These are phyloP conservation scores for Spongia lamella DNA, from an alignment of 37 sponge, comb jelly and placozoan species.

Conservation along the genomic window DNA sequence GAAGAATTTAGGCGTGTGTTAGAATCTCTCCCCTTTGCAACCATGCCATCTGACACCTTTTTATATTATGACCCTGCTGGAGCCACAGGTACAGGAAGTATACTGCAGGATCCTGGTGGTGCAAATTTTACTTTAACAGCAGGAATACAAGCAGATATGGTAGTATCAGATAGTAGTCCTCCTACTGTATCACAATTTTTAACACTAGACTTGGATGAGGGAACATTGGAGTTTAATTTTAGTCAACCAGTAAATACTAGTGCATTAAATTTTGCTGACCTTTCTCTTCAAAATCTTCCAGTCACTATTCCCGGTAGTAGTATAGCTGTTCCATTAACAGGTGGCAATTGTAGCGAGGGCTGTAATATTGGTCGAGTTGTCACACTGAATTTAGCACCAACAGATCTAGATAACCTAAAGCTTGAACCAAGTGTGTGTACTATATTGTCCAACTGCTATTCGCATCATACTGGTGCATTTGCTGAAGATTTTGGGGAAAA, in stretches of 20 bases:
- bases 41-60: constrained; percentile 43
- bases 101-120: no score
- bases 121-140: no score
- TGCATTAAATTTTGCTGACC: constrained; percentile 53
- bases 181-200: constrained; percentile 55
- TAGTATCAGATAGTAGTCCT: constrained; percentile 13
- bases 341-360: constrained; percentile 39
- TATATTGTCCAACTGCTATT: constrained; percentile 66
- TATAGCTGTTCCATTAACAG: constrained; percentile 20
- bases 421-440: constrained; percentile 55
- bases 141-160: background rate
- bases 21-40: constrained; percentile 60
- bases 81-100: no score
- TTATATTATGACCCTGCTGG: background rate
- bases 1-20: no score
- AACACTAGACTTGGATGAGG: constrained; percentile 65
- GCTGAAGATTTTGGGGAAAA: constrained; percentile 43
- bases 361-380: constrained; percentile 44
- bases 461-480: constrained; percentile 43
- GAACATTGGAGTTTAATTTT: constrained; percentile 69
- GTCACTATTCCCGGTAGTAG: constrained; percentile 17
- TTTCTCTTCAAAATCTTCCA: constrained; percentile 38
- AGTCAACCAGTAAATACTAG: constrained; percentile 71
- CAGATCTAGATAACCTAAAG: constrained; percentile 80
- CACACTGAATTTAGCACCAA: constrained; percentile 23